A percentile compares a stretch with the other conserved stretches of the same genome.
Evolutionary conservation across 2,797 vertebrate genomes (phyloP).

Genomic region (Propithecus deckenii): DNA sequence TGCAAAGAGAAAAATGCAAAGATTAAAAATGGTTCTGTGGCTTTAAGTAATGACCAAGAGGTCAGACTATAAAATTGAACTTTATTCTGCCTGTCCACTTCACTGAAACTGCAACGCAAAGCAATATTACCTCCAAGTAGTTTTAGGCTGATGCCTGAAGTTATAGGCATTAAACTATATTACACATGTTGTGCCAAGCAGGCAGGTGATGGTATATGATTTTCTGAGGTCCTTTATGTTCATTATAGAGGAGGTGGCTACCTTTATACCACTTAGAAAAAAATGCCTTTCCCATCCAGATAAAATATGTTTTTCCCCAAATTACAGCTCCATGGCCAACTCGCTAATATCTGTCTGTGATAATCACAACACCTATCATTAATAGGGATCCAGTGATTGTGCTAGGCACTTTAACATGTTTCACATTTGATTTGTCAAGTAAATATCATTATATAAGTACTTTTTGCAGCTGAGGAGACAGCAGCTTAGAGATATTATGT

Average conservation of each 20-base stretch:
- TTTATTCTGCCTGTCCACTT: slow-evolving; percentile 71
- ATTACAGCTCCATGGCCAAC: neutral
- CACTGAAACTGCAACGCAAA: slow-evolving; percentile 70
- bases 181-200: slow-evolving; percentile 60
- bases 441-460: neutral
- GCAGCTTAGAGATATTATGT: neutral
- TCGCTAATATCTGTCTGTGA: slow-evolving; percentile 1
- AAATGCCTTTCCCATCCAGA: neutral
- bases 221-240: slow-evolving; percentile 59
- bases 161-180: slow-evolving; percentile 37
- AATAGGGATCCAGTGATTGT: neutral
- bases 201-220: slow-evolving; percentile 55
- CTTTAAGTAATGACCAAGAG: slow-evolving; percentile 80
- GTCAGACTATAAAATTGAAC: slow-evolving; percentile 75
- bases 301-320: neutral
- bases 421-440: neutral
- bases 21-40: slow-evolving; percentile 80
- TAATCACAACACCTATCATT: neutral
- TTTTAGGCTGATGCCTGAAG: slow-evolving; percentile 64
- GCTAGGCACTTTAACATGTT: neutral
- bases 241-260: slow-evolving; percentile 43
- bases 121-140: slow-evolving; percentile 64
- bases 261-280: slow-evolving; percentile 29
- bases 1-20: slow-evolving; percentile 62
- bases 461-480: neutral